Evolutionary conservation across 2,797 vertebrate species (phyloP), one percentile per base, ranked within the genome.

Genomic region (Paratrypauchen microcephalus): DNA sequence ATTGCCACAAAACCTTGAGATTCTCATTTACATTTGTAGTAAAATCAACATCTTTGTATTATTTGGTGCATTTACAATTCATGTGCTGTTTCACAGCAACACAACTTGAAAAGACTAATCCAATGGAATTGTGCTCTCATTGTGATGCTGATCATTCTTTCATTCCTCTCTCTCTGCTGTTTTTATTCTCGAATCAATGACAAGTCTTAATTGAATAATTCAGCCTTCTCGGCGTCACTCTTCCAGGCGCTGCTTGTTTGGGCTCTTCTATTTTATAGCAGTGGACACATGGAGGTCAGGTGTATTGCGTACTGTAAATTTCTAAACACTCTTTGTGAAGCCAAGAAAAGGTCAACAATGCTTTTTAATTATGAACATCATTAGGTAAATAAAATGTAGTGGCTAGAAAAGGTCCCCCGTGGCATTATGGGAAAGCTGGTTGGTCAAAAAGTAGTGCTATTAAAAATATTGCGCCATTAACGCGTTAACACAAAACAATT

Each of bases 351-450:
- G 89, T 91, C 87, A 86, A 57, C 68, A 81, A 89, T 84, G 74
- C 79, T 71, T 80, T 83, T 87, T 91, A 93, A 93, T 91, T 92
- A 89, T 70, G 70, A 86, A 84, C 79, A 88, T 89, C 81, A 75
- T 91, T 86, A 92, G 87, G 89, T 58, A 58, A 58, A 58, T 58
- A 55, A 55, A 55, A 55, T 4, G 21, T 30, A 58, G 26, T 26
- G 3, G 56, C 24, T 18, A 69, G 68, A 63, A 26, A 26, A 55
- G 76, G 66, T 67, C 83, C 87, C 83, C 74, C 1, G 47, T 64
- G 75, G 58, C 75, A 83, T 78, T 78, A 91, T 78, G 74, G 86
- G 84, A 83, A 56, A 41, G 50, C 36, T 61, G 54, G 66, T 59
- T 55, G 45, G 82, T 87, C 82, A 65, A 41, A 41, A 12, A 41